Percentiles rank a stretch among this genome's conserved stretches.
Conservation (phyloP, 1,140 invertebrate genomes). For the Euura lappo region DNA sequence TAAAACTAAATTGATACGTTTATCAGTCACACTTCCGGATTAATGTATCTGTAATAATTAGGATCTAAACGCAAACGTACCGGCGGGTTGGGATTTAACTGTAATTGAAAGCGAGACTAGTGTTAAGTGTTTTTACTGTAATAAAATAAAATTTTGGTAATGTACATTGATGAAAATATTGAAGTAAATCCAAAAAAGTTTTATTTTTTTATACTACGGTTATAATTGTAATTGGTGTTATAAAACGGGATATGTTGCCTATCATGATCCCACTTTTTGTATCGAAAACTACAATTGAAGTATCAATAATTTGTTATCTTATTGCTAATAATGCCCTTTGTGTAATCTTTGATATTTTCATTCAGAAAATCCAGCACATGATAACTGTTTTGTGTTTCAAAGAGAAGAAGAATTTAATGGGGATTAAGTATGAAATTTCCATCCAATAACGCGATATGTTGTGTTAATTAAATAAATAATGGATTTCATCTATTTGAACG, state of each 20-base stretch:
- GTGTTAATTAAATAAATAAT: no score
- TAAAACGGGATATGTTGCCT: no score
- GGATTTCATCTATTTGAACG: no score
- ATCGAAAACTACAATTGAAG: neutral
- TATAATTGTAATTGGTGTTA: neutral
- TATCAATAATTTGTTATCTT: neutral
- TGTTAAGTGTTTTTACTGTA: conserved; percentile 1
- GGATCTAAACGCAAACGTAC: neutral
- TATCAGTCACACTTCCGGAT: neutral
- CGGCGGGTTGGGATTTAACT: neutral
- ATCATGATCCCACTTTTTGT: no score
- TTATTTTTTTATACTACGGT: neutral
- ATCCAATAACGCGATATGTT: no score
- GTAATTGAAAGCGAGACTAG: neutral
- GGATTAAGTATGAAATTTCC: no score
- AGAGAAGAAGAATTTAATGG: no score
- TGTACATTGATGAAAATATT: neutral
- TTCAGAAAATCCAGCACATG: no score
- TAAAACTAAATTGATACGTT: neutral
- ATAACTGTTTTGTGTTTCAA: no score
- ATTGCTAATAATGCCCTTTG: neutral
- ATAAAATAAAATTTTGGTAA: neutral
- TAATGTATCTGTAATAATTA: neutral
- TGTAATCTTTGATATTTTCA: neutral
- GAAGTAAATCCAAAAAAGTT: neutral